These are phyloP conservation scores for Dolichomitus sp. DNA, from an alignment of 2,888 invertebrate genomes.

Conservation along the genomic window DNA sequence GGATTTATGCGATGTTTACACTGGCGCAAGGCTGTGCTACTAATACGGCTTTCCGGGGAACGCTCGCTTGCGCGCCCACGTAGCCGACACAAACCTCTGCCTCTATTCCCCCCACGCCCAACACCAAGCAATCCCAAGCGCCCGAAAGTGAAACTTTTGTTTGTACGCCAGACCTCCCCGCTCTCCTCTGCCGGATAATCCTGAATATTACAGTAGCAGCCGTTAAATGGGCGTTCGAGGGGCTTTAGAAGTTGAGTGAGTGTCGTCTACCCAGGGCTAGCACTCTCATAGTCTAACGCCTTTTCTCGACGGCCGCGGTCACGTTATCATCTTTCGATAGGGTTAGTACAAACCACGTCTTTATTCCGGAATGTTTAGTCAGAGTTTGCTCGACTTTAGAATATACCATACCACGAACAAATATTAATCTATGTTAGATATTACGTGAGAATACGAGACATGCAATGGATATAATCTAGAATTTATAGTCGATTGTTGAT, in stretches of 20 bases:
- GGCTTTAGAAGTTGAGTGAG: slow-evolving; percentile 63
- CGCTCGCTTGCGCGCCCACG: slow-evolving; percentile 60
- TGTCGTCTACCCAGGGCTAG: slow-evolving; percentile 37
- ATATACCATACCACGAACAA: neutral
- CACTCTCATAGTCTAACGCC: slow-evolving; percentile 34
- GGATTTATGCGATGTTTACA: slow-evolving; percentile 84
- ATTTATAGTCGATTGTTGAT: neutral
- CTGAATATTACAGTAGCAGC: slow-evolving; percentile 79
- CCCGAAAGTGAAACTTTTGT: slow-evolving; percentile 85
- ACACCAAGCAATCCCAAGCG: slow-evolving; percentile 63
- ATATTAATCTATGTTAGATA: neutral
- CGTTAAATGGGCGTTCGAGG: slow-evolving; percentile 67
- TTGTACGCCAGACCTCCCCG: slow-evolving; percentile 78
- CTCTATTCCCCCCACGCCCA: slow-evolving; percentile 42
- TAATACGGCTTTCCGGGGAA: slow-evolving; percentile 82
- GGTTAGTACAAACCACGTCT: slow-evolving; percentile 14
- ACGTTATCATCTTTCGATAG: slow-evolving; percentile 47
- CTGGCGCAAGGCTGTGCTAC: slow-evolving; percentile 81
- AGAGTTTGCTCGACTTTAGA: neutral
- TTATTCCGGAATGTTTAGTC: slow-evolving; percentile 14
- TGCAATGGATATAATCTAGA: neutral
- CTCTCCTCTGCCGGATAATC: slow-evolving; percentile 76
- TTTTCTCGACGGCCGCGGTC: slow-evolving; percentile 35
- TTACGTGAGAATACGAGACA: too few relatives aligned
- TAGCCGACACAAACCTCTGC: slow-evolving; percentile 53